Evolutionary conservation across 2,888 invertebrate genomes (phyloP), one percentile per base, ranked within the genome.

Genomic region (Flexamia atlantica): DNA sequence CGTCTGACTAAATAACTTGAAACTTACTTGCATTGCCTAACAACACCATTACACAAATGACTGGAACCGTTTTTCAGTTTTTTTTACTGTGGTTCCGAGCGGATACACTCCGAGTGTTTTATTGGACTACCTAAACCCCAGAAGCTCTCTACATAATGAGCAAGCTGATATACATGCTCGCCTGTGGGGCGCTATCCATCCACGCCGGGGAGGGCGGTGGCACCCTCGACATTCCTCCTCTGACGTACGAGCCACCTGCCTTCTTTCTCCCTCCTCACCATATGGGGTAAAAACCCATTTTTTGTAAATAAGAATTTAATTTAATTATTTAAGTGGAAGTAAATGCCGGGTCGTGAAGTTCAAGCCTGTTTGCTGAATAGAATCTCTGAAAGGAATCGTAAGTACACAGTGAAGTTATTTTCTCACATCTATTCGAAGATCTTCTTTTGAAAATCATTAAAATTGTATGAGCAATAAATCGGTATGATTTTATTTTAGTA

Each of bases 161-260:
- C 64, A 64, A 30, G 3, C 64, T 64, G 30, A 64, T 64, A 64
- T 64, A 64, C 30, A 64, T 64, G 64, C 64, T 30, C 28, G 64
- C 64, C 64, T 64, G 64, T 64, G 64, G 64, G 64, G 64, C 64
- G 64, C 28, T 64, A 64, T 64, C 64, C 64, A 64, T 64, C 64
- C 64, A 64, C 28, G 64, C 10, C 64, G 28, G 30, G 5, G 28
- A 30, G 12, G 46, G 10, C 20, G 20, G 53, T 20, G 53, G 14
- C 53, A 17, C 64, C 64, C 64, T 17, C 7, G 14, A 30, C 64
- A 64, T 64, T 64, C 64, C 28, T 14, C 23, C 20, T 7, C 20
- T 53, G 53, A 23, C 23, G 53, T 4, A 57, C 23, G 23, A 14
- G 64, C 64, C 64, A 64, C 64, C 64, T 64, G 64, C 64, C 28